Conservation (phyloP, 2,797 vertebrate genomes). For the Sternarchorhynchus goeldii region DNA sequence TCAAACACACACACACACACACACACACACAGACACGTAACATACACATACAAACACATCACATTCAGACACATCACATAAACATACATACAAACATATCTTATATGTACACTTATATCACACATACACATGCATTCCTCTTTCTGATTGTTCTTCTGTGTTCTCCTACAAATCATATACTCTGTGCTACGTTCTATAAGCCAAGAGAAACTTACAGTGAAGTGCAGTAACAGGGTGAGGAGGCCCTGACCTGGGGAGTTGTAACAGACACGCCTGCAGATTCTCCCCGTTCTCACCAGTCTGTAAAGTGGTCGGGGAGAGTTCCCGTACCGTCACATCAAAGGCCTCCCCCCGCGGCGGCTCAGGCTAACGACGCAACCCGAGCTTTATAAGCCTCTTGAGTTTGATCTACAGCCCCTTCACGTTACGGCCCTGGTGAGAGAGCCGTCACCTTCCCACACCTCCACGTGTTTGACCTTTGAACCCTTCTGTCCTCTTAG, state of each 20-base stretch:
- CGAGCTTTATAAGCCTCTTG: slow-evolving; percentile 40
- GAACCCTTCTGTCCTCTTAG: slow-evolving; percentile 67
- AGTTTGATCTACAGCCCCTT: slow-evolving; percentile 35
- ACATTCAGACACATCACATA: no score
- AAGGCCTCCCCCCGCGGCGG: slow-evolving; percentile 18
- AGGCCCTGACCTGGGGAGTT: slow-evolving; percentile 8
- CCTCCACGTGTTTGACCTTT: slow-evolving; percentile 38
- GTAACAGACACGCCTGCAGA: slow-evolving; percentile 26
- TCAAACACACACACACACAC: not conserved
- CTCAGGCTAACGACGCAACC: slow-evolving; percentile 35
- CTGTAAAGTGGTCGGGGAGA: slow-evolving; percentile 19
- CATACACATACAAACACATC: no score
- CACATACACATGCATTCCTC: no score
- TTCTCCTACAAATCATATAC: no score
- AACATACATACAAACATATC: no score
- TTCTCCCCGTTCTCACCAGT: slow-evolving; percentile 13
- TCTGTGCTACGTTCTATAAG: no score
- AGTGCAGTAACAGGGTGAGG: not conserved
- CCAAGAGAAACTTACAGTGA: not conserved
- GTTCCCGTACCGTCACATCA: slow-evolving; percentile 39
- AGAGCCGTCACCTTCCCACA: slow-evolving; percentile 46
- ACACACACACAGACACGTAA: no score
- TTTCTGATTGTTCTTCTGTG: no score
- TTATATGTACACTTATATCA: no score
- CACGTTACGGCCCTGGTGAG: slow-evolving; percentile 2